Evolutionary conservation across 2,888 invertebrate species (phyloP).

Genomic region (Hartigia nigra): DNA sequence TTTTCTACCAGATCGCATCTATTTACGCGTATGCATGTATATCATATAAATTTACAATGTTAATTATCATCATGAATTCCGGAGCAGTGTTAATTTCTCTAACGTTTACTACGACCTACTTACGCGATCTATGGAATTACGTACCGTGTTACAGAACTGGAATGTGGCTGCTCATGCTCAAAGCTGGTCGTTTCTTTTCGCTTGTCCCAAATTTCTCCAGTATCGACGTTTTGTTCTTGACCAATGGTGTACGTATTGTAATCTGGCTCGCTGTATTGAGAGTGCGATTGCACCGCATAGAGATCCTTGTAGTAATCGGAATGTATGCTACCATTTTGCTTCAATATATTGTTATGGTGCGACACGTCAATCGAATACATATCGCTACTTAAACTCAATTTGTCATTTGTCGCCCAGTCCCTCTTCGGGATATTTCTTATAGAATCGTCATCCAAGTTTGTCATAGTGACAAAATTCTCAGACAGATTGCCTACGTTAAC

Average conservation of each 20-base stretch:
- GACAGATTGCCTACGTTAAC: constrained; percentile 55
- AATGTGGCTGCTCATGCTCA: constrained; percentile 71
- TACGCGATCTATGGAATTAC: constrained; percentile 15
- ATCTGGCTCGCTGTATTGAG: constrained; percentile 58
- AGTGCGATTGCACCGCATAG: constrained; percentile 53
- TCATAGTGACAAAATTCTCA: constrained; percentile 52
- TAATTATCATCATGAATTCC: background rate
- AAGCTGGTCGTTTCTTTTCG: constrained; percentile 73
- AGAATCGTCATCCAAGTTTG: constrained; percentile 50
- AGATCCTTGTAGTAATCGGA: constrained; percentile 60
- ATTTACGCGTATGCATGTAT: background rate
- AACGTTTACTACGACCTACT: background rate
- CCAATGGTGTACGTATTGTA: constrained; percentile 60
- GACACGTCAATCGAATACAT: constrained; percentile 57
- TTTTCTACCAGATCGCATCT: background rate
- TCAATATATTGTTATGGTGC: constrained; percentile 53
- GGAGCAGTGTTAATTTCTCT: background rate
- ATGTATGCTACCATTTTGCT: constrained; percentile 58
- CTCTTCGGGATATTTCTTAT: constrained; percentile 41
- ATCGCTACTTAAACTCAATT: constrained; percentile 55
- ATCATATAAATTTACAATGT: background rate
- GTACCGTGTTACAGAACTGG: constrained; percentile 64
- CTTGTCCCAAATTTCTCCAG: constrained; percentile 64
- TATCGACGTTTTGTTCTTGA: constrained; percentile 64
- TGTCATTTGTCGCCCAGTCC: constrained; percentile 55